phyloP scores from a whole-genome alignment of 2,797 vertebrate genomes.

The Orientallactaga sibirica region DNA sequence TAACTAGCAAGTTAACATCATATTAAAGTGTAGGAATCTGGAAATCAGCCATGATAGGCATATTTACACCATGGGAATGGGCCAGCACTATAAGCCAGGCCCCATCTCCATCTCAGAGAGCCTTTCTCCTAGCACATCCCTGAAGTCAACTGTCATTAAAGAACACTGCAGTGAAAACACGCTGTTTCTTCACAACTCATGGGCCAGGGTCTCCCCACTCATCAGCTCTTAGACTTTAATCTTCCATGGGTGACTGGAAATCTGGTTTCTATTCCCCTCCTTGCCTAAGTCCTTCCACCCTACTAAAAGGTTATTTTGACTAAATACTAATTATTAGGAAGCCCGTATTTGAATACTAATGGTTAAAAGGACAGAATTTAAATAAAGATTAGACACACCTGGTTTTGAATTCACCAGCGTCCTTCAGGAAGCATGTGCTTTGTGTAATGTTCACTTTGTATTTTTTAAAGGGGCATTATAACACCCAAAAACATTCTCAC shows the following conservation, averaged over 20 bases:
- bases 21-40: background rate
- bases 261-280: background rate
- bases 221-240: conserved; percentile 26
- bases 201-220: background rate
- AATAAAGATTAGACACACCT: background rate
- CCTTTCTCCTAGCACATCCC: background rate
- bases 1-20: background rate
- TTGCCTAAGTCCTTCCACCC: background rate
- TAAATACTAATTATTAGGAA: background rate
- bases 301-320: background rate
- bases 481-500: background rate
- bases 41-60: background rate
- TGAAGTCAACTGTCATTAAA: background rate
- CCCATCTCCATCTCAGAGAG: background rate
- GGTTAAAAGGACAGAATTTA: background rate
- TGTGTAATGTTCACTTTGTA: background rate
- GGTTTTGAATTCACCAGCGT: background rate
- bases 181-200: background rate
- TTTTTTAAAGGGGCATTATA: background rate
- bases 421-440: background rate
- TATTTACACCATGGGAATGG: background rate
- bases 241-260: background rate
- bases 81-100: background rate
- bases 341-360: background rate
- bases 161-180: background rate